A percentile compares a stretch with the other conserved stretches of the same genome.
These are phyloP conservation scores for Diogma glabrata DNA, from an alignment of 2,888 invertebrate species.

Conservation along the genomic window DNA sequence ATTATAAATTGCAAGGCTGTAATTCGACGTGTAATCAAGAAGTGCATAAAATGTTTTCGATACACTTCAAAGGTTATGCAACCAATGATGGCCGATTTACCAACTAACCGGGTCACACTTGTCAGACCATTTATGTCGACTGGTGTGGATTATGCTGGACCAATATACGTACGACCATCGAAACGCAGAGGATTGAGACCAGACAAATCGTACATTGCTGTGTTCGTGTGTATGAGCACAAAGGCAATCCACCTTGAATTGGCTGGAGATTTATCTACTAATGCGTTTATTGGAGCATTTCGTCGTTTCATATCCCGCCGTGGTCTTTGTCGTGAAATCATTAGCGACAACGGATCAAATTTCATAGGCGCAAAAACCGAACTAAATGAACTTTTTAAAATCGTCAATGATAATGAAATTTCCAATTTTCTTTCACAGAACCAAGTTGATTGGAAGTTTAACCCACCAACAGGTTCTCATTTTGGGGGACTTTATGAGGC, in stretches of 20 bases:
- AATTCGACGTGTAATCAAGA: neutral
- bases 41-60: neutral
- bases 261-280: neutral
- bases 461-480: too few species aligned
- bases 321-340: neutral
- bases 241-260: neutral
- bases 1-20: neutral
- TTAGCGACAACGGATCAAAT: neutral
- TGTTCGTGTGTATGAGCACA: neutral
- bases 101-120: neutral
- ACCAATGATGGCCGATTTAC: neutral
- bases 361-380: too few species aligned
- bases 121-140: neutral
- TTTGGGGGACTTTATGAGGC: neutral
- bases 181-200: neutral
- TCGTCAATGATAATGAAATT: too few species aligned
- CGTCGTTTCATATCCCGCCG: slow-evolving; percentile 1
- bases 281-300: neutral
- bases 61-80: neutral
- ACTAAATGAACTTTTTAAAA: too few species aligned
- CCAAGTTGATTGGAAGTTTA: too few species aligned
- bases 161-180: too few species aligned
- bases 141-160: neutral
- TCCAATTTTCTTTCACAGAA: too few species aligned
- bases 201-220: neutral